Evolutionary conservation across 2,113 vertebrate species (phyloP).

Genomic region (Crotalus viridis): DNA sequence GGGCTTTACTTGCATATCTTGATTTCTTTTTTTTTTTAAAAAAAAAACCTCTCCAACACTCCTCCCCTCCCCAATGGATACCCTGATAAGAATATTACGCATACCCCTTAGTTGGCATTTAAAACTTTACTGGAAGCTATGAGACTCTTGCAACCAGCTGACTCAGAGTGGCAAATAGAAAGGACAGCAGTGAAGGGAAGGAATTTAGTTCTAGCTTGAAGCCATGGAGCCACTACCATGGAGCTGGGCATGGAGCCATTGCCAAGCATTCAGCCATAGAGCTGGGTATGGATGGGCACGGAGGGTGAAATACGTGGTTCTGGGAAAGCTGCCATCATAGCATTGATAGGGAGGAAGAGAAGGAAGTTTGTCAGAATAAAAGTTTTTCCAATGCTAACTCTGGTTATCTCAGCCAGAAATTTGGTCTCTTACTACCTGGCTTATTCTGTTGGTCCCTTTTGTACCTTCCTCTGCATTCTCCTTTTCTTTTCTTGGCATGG

Average conservation of each 20-base stretch:
- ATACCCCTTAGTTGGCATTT: background rate
- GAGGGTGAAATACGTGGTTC: background rate
- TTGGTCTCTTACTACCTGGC: background rate
- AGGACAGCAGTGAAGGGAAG: background rate
- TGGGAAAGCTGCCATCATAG: background rate
- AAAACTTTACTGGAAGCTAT: background rate
- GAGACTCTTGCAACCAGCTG: background rate
- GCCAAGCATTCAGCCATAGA: background rate
- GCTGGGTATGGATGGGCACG: background rate
- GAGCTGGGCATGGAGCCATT: background rate
- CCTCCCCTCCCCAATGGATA: background rate
- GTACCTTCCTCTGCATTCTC: background rate
- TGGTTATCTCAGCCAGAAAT: background rate
- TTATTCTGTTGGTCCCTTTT: background rate
- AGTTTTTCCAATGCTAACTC: background rate
- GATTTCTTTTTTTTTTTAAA: background rate
- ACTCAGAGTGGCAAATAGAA: background rate
- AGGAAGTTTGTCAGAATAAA: background rate
- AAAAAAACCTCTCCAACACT: background rate
- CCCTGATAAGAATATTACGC: background rate
- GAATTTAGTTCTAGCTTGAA: background rate
- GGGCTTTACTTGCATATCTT: background rate
- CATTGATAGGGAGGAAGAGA: background rate
- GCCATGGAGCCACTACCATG: background rate
- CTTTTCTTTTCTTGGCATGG: background rate